Percentiles rank a stretch among this genome's conserved stretches.
Conservation (phyloP, 1,140 invertebrate genomes). For the Araneus ventricosus region DNA sequence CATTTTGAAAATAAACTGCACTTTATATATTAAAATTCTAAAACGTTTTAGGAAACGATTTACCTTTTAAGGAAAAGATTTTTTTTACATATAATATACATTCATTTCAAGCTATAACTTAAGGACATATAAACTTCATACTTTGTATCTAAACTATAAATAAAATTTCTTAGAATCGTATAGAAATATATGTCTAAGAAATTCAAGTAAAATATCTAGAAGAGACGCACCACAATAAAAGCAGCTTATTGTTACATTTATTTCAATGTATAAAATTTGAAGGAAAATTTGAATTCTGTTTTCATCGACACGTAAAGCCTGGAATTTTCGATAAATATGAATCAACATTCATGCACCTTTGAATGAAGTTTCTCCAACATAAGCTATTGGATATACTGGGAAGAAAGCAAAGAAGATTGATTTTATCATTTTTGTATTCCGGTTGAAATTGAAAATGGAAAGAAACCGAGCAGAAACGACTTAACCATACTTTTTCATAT, state of each 20-base stretch:
- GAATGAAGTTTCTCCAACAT: slow-evolving; percentile 50
- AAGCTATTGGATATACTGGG: slow-evolving; percentile 51
- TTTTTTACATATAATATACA: no score
- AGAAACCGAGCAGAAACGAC: slow-evolving; percentile 50
- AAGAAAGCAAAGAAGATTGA: slow-evolving; percentile 58
- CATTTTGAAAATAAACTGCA: no score
- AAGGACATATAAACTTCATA: no score
- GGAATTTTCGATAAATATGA: slow-evolving; percentile 52
- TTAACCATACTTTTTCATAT: slow-evolving; percentile 66
- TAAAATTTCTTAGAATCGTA: no score
- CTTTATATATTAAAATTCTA: no score
- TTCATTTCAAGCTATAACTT: no score
- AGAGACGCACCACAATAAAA: neutral
- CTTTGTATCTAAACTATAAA: no score
- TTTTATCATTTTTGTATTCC: slow-evolving; percentile 70
- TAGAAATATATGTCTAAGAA: no score
- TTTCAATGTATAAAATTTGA: slow-evolving; percentile 1
- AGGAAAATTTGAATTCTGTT: slow-evolving; percentile 28
- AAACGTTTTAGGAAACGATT: no score
- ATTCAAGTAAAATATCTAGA: neutral
- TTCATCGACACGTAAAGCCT: slow-evolving; percentile 29
- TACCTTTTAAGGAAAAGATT: no score
- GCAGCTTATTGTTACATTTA: slow-evolving; percentile 21
- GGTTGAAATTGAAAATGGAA: slow-evolving; percentile 70
- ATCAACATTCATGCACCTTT: slow-evolving; percentile 33